Conservation (phyloP, 2,888 invertebrate genomes). For the Tineola bisselliella region DNA sequence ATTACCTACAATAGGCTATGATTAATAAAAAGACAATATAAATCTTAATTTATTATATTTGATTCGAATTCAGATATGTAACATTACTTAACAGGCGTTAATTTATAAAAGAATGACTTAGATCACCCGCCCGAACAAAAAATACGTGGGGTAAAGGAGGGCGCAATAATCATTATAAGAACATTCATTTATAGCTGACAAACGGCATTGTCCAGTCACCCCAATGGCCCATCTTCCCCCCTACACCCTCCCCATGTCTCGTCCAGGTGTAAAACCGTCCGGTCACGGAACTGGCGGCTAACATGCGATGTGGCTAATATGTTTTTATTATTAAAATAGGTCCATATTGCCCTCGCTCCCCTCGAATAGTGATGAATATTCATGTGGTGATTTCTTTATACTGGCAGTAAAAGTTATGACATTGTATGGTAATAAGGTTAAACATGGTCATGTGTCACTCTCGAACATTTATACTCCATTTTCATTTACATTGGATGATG, state of each 20-base stretch:
- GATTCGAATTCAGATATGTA: too few relatives aligned
- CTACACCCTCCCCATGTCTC: conserved; percentile 33
- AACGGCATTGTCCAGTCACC: conserved; percentile 5
- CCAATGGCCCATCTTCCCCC: conserved; percentile 8
- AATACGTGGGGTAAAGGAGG: neutral
- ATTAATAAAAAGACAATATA: neutral
- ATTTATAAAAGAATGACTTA: conserved; percentile 8
- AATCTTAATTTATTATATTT: too few relatives aligned
- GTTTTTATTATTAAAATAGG: conserved; percentile 15
- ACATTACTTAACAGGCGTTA: neutral
- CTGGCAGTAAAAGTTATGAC: conserved; percentile 2
- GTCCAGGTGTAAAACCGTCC: conserved; percentile 66
- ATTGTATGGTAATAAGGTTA: conserved; percentile 10
- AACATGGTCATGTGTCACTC: neutral
- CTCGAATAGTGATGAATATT: conserved; percentile 8
- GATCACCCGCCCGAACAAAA: conserved; percentile 2
- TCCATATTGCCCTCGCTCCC: conserved; percentile 9
- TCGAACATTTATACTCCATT: neutral
- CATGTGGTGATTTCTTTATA: conserved; percentile 12
- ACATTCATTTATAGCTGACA: conserved; percentile 13
- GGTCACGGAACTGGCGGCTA: conserved; percentile 61
- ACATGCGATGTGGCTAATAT: conserved; percentile 14
- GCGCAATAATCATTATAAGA: conserved; percentile 12
- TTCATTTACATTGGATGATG: too few relatives aligned
- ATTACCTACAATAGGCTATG: neutral